Evolutionary conservation across 2,113 vertebrate genomes (phyloP).

Genomic region (Mormyrus lacerda): DNA sequence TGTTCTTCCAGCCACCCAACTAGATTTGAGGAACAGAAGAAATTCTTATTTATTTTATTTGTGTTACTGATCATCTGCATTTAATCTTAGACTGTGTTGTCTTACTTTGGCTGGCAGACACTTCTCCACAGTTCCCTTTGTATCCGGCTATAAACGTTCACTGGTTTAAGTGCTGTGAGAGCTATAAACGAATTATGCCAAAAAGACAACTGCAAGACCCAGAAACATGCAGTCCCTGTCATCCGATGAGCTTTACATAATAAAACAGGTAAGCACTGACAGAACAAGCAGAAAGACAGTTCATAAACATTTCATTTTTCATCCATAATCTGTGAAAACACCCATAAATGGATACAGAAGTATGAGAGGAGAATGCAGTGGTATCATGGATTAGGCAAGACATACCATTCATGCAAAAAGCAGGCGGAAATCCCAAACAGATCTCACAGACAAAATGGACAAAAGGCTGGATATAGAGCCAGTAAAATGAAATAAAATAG

Average conservation of each 20-base stretch:
- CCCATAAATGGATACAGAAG: conserved; percentile 24
- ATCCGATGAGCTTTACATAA: conserved; percentile 14
- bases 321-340: conserved; percentile 43
- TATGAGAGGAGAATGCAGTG: conserved; percentile 46
- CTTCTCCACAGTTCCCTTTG: not conserved
- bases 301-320: conserved; percentile 35
- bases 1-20: not conserved
- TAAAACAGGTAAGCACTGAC: conserved; percentile 25
- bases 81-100: not conserved
- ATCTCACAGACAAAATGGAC: conserved; percentile 40
- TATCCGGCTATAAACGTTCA: not conserved
- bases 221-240: not conserved
- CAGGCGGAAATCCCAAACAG: conserved; percentile 54
- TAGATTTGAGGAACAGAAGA: not conserved
- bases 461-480: conserved; percentile 46
- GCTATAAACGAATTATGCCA: not conserved
- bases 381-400: conserved; percentile 57
- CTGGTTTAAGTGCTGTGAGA: not conserved
- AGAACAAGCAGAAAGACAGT: conserved; percentile 42
- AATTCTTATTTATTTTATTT: not conserved
- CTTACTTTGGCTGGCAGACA: not conserved
- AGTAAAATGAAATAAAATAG: conserved; percentile 45
- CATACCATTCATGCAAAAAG: conserved; percentile 37
- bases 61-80: not conserved
- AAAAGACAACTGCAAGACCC: not conserved